These are phyloP conservation scores for Oenanthe melanoleuca DNA, from an alignment of 2,113 vertebrate species.

Conservation along the genomic window DNA sequence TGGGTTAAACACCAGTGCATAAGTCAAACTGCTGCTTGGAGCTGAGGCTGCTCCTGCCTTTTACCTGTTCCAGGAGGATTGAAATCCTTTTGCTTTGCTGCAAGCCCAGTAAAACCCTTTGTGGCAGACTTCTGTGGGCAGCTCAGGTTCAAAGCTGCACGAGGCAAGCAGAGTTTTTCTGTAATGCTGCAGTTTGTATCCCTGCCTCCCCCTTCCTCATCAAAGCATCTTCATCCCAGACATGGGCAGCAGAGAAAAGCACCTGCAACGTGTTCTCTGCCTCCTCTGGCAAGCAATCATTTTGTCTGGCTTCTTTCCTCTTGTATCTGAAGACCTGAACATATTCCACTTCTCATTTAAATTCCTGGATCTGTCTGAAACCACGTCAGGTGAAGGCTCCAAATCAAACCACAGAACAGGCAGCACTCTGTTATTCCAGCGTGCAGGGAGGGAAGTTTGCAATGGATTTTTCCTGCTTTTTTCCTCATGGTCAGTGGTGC, in stretches of 20 bases:
- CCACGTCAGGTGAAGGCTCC: neutral
- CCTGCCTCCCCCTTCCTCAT: neutral
- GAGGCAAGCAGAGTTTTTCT: neutral
- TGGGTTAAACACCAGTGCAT: neutral
- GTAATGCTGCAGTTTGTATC: neutral
- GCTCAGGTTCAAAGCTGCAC: neutral
- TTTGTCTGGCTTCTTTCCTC: neutral
- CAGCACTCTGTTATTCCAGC: neutral
- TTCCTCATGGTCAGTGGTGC: neutral
- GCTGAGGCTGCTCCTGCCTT: neutral
- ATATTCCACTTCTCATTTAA: neutral
- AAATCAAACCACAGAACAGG: neutral
- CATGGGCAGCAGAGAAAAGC: neutral
- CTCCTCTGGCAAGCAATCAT: neutral
- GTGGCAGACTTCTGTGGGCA: neutral
- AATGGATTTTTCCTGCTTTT: neutral
- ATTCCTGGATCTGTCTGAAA: neutral
- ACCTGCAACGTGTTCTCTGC: neutral
- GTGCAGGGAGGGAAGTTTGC: neutral
- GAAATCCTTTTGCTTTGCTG: slow-evolving; percentile 14
- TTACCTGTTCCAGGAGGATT: neutral
- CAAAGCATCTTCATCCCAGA: neutral
- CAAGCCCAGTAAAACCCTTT: slow-evolving; percentile 8
- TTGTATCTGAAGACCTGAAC: neutral
- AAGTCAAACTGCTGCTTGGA: neutral